phyloP scores from a whole-genome alignment of 2,888 invertebrate genomes.

The Chalcis sispes region DNA sequence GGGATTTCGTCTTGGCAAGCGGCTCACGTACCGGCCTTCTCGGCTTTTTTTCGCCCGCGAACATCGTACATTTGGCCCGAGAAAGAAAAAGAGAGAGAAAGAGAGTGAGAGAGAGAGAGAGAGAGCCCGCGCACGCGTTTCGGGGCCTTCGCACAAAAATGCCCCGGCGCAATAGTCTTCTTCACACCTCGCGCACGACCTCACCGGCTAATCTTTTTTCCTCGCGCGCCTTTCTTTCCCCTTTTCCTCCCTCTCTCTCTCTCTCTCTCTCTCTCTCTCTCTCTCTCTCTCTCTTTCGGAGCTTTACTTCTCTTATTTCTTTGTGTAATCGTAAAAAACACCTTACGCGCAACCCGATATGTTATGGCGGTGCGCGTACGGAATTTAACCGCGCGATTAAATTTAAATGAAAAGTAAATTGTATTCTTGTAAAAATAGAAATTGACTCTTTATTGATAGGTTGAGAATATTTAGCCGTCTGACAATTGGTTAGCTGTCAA shows the following conservation, averaged over 20 bases:
- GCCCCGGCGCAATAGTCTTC: constrained; percentile 68
- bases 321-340: constrained; percentile 31
- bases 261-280: too few species aligned
- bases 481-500: too few species aligned
- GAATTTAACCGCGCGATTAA: not conserved
- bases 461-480: not conserved
- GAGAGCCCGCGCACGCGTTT: constrained; percentile 40
- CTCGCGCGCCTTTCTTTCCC: not conserved
- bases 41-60: constrained; percentile 64
- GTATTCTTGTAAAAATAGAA: too few species aligned
- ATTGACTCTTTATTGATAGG: too few species aligned
- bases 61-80: constrained; percentile 70
- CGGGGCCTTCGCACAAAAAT: constrained; percentile 63
- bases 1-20: constrained; percentile 65
- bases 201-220: constrained; percentile 3
- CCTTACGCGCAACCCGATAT: constrained; percentile 23
- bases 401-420: not conserved
- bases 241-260: too few species aligned
- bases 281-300: constrained; percentile 6
- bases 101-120: too few species aligned
- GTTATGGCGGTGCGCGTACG: not conserved
- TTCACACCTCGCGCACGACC: constrained; percentile 67
- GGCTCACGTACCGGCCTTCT: constrained; percentile 69
- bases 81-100: too few species aligned
- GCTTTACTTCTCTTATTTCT: too few species aligned